Conservation (phyloP, 2,113 vertebrate species). For the Galemys pyrenaicus region DNA sequence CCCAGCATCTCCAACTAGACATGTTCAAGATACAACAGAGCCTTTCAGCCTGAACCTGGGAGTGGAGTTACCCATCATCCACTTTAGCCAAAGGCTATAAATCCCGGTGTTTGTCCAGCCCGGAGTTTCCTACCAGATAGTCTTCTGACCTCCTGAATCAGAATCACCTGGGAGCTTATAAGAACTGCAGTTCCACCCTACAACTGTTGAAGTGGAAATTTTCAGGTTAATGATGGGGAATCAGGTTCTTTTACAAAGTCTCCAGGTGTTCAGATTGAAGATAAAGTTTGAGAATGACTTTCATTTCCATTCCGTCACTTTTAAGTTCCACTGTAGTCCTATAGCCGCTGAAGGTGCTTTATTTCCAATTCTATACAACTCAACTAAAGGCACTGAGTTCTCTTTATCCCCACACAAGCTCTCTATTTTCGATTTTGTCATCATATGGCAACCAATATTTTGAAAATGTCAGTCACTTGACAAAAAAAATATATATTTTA, state of each 20-base stretch:
- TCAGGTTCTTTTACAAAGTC: background rate
- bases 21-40: background rate
- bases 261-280: background rate
- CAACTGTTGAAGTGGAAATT: background rate
- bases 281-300: background rate
- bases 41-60: background rate
- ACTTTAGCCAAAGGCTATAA: background rate
- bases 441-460: background rate
- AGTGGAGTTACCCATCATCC: background rate
- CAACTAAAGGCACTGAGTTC: background rate
- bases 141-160: background rate
- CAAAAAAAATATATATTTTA: background rate
- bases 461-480: background rate
- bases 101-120: background rate
- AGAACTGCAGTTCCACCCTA: background rate
- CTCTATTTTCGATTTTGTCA: background rate
- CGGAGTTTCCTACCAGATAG: background rate
- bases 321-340: background rate
- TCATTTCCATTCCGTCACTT: background rate
- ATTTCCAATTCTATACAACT: background rate
- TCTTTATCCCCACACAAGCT: background rate
- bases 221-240: background rate
- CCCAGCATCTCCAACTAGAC: background rate
- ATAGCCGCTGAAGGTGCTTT: background rate
- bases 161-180: background rate